A percentile compares a stretch with the other conserved stretches of the same genome.
Conservation (phyloP, 2,888 invertebrate genomes). For the Calliopum simillimum region DNA sequence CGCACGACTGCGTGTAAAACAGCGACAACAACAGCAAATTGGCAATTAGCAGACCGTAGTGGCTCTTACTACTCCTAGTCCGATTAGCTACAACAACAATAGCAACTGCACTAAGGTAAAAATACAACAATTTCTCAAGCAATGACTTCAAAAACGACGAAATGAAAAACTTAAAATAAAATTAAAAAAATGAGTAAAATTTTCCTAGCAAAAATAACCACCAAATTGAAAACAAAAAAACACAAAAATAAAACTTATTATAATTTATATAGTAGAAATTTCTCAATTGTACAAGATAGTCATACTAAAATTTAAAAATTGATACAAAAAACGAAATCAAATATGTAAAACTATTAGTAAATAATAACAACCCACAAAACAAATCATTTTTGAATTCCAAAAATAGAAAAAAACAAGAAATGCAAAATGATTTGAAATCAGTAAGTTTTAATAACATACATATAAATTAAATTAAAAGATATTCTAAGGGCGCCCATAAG, state of each 20-base stretch:
- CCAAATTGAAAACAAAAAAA: background rate
- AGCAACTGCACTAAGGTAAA: background rate
- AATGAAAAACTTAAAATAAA: background rate
- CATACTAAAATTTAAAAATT: background rate
- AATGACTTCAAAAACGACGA: background rate
- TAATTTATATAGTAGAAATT: conserved; percentile 1
- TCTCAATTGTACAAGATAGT: conserved; percentile 2
- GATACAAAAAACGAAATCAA: background rate
- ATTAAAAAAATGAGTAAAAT: conserved; percentile 2
- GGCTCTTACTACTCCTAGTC: too few relatives aligned
- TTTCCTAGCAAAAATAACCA: conserved; percentile 5
- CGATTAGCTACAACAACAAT: background rate
- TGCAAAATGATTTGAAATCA: too few relatives aligned
- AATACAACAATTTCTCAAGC: background rate
- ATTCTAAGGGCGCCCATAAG: too few relatives aligned
- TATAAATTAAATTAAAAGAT: too few relatives aligned
- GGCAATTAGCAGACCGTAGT: too few relatives aligned
- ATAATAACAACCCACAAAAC: conserved; percentile 1
- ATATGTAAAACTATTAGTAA: conserved; percentile 6
- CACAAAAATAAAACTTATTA: background rate
- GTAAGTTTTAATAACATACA: too few relatives aligned
- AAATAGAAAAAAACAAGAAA: too few relatives aligned
- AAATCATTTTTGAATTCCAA: background rate
- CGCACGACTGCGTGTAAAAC: too few relatives aligned
- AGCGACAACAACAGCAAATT: too few relatives aligned